phyloP scores from a whole-genome alignment of 2,888 invertebrate genomes.

The Meiosimyza platycephala region DNA sequence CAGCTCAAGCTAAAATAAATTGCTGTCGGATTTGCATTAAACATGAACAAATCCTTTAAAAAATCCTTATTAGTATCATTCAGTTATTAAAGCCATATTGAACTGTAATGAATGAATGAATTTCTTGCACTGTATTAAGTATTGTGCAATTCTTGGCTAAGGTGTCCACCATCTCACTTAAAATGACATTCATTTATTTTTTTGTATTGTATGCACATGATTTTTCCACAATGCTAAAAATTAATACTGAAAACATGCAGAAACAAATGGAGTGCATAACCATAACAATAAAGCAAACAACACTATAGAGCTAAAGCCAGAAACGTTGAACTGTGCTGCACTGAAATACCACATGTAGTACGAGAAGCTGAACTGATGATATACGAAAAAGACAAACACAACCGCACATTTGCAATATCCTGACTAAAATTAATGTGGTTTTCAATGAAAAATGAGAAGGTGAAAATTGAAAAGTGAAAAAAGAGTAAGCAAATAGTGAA shows the following conservation, averaged over 20 bases:
- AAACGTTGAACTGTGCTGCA: not conserved
- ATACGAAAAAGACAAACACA: not conserved
- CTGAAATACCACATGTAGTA: not conserved
- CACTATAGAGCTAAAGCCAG: not conserved
- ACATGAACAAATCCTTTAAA: no score
- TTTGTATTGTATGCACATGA: not conserved
- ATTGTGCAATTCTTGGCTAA: no score
- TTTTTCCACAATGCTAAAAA: conserved; percentile 17
- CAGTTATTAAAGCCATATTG: no score
- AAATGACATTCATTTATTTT: conserved; percentile 6
- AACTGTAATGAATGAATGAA: no score
- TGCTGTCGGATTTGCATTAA: no score
- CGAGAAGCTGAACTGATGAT: not conserved
- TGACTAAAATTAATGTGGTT: conserved; percentile 25
- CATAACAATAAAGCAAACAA: not conserved
- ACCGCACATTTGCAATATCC: conserved; percentile 21
- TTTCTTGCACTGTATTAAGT: no score
- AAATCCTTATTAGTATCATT: no score
- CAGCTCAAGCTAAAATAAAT: no score
- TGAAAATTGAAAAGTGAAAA: no score
- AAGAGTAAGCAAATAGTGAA: no score
- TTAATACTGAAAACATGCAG: not conserved
- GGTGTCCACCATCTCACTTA: not conserved
- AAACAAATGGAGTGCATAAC: conserved; percentile 11
- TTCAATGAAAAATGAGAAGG: no score